phyloP scores from a whole-genome alignment of 2,113 vertebrate genomes.

The Mirounga angustirostris region DNA sequence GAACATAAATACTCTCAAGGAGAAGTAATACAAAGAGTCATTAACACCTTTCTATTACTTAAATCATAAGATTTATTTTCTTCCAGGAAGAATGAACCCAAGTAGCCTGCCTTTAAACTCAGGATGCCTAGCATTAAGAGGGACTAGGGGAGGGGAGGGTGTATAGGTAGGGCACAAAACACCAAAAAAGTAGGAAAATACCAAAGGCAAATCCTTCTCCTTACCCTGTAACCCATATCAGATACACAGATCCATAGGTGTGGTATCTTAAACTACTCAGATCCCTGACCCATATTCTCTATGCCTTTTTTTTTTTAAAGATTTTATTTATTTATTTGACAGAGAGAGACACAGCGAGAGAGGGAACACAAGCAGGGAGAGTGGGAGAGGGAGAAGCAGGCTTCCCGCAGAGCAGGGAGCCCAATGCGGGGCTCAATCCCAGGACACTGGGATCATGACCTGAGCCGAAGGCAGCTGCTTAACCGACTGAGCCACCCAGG shows the following conservation, averaged over 20 bases:
- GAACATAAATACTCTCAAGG: slow-evolving; percentile 17
- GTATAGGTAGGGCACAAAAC: not conserved
- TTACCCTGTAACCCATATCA: not conserved
- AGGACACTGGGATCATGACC: no score
- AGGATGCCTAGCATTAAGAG: not conserved
- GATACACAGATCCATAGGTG: not conserved
- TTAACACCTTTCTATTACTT: slow-evolving; percentile 36
- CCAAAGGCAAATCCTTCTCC: slow-evolving; percentile 11
- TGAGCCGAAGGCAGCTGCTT: no score
- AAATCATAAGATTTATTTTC: not conserved
- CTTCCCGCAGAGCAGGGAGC: no score
- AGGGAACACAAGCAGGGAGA: no score
- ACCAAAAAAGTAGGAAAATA: slow-evolving; percentile 15
- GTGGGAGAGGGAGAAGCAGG: no score
- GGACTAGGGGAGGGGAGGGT: not conserved
- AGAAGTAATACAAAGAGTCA: slow-evolving; percentile 20
- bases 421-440: no score
- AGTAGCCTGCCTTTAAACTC: not conserved
- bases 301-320: not conserved
- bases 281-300: not conserved
- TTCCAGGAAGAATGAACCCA: slow-evolving; percentile 8
- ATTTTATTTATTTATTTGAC: no score
- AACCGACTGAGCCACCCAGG: no score
- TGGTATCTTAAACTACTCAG: not conserved
- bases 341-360: no score